Conservation (phyloP, 2,113 vertebrate species). For the Pseudopodoces humilis region DNA sequence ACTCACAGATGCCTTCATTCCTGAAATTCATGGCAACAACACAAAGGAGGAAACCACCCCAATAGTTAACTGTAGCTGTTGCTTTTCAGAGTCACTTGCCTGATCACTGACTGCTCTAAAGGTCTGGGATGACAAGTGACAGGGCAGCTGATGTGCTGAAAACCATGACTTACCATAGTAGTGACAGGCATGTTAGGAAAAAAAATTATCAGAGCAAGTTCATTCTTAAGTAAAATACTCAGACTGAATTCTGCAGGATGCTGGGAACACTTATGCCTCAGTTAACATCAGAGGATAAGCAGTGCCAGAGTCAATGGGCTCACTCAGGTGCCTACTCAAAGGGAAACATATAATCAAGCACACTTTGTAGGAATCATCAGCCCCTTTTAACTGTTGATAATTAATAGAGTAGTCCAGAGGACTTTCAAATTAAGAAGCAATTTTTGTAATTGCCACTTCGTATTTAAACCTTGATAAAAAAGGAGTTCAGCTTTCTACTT, state of each 20-base stretch:
- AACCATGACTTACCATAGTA: not conserved
- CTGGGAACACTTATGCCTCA: not conserved
- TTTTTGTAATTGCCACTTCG: not conserved
- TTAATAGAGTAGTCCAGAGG: not conserved
- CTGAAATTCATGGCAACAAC: slow-evolving; percentile 44
- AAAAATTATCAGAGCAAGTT: not conserved
- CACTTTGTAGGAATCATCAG: not conserved
- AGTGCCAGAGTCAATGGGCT: not conserved
- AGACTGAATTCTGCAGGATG: not conserved
- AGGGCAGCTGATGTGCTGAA: not conserved
- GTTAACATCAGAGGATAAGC: not conserved
- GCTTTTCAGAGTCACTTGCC: not conserved
- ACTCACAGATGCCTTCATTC: slow-evolving; percentile 38
- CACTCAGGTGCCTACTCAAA: not conserved
- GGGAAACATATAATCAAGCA: not conserved
- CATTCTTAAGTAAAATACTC: not conserved
- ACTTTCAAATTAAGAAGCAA: slow-evolving; percentile 11
- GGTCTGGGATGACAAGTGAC: not conserved
- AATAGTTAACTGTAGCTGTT: not conserved
- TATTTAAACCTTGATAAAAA: not conserved
- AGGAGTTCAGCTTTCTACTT: not conserved
- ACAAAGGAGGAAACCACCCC: not conserved
- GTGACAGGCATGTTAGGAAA: not conserved
- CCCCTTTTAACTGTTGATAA: not conserved
- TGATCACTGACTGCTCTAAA: not conserved